phyloP scores from a whole-genome alignment of 2,888 invertebrate genomes.

The Cepaea hortensis region DNA sequence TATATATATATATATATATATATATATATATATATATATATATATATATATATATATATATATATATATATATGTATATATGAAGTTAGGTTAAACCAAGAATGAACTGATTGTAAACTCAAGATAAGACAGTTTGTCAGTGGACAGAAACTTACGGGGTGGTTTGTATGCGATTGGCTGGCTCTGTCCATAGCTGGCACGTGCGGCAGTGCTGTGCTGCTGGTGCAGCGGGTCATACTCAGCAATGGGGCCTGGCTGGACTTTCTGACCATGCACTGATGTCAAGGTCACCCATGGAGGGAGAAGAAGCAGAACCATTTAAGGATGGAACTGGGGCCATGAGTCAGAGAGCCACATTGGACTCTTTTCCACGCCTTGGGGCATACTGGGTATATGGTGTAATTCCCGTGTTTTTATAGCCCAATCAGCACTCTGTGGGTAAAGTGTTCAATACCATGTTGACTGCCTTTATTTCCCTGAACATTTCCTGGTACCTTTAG shows the following conservation, averaged over 20 bases:
- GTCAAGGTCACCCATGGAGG: conserved; percentile 19
- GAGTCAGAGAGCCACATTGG: not conserved
- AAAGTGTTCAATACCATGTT: too few species aligned
- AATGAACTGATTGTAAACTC: not conserved
- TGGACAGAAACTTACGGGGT: conserved; percentile 32
- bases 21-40: too few species aligned
- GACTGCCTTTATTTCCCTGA: too few species aligned
- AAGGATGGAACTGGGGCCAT: not conserved
- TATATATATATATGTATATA: too few species aligned
- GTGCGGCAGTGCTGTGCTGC: conserved; percentile 76
- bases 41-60: too few species aligned
- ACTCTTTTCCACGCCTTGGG: not conserved
- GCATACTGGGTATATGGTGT: not conserved
- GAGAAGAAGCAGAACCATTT: conserved; percentile 21
- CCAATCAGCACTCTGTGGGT: too few species aligned
- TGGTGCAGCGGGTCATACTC: conserved; percentile 96
- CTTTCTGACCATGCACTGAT: conserved; percentile 44
- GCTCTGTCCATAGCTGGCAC: conserved; percentile 45
- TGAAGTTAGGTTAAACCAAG: too few species aligned
- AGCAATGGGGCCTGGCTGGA: conserved; percentile 79
- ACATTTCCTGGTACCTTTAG: too few species aligned
- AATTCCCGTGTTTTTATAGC: too few species aligned
- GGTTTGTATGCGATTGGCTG: conserved; percentile 30
- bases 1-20: too few species aligned
- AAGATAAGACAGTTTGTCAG: not conserved